Evolutionary conservation across 2,113 vertebrate genomes (phyloP), one percentile per base, ranked within the genome.

Genomic region (Argyrosomus japonicus): DNA sequence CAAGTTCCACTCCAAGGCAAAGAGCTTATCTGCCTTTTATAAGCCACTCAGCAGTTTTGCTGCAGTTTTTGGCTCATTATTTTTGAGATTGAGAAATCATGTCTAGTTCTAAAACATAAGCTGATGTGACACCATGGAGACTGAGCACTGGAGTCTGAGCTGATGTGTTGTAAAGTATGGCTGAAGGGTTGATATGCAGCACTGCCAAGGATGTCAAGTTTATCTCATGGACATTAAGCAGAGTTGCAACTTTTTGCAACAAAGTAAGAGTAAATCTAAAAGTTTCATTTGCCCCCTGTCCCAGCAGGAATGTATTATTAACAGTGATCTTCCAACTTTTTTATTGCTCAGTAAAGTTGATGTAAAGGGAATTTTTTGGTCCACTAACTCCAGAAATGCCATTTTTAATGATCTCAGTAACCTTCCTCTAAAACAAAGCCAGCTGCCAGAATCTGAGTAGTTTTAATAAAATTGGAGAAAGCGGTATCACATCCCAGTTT

Each of bases 401-500:
- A 45, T 14, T 56, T 78, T 50, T 67, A 76, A 65, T 63, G 27
- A 74, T 68, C 51, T 53, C 21, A 56, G 25, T 43, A 54, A 79
- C 29, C 15, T 63, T 9, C 19, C 53, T 64, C 60, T 36, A 83
- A 56, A n/a, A 65, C 65, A 58, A 53, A 18, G 25, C 0, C 36
- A 53, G 36, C 48, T 12, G 6, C 65, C 75, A 48, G 29, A 58
- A 56, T 61, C 21, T 6, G 21, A 43, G 25, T 40, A 18, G 23
- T 65, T 70, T 61, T 64, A 70, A 67, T 45, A 56, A 43, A 82
- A 78, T 8, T 53, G 54, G n/a, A 68, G 3, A 80, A 76, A 73
- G 40, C 50, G 29, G 57, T 74, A 62, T 57, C 40, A 50, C 5
- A 58, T 82, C 53, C 25, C 25, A 36, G 65, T 75, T 75, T 57